Conservation (phyloP, 1,140 invertebrate genomes). For the Stegodyphus mimosarum region DNA sequence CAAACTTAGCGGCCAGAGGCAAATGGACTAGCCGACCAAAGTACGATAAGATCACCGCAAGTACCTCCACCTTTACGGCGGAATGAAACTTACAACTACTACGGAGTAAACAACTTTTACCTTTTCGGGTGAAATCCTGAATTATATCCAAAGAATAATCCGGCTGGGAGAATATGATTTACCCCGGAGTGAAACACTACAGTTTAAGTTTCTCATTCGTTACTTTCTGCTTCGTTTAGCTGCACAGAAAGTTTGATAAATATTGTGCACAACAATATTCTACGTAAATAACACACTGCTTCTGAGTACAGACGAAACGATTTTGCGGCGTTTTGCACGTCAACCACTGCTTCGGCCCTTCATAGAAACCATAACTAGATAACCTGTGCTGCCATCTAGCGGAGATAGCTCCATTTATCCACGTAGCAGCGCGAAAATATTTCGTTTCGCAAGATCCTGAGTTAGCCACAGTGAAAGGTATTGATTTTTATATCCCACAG, state of each 20-base stretch:
- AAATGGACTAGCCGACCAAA: conserved; percentile 22
- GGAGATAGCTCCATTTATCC: too few species aligned
- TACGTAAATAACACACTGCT: too few species aligned
- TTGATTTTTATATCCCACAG: too few species aligned
- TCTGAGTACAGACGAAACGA: conserved; percentile 12
- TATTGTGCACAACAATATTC: neutral
- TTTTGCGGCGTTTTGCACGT: conserved; percentile 2
- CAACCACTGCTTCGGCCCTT: conserved; percentile 23
- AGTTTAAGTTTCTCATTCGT: too few species aligned
- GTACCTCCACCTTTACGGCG: neutral
- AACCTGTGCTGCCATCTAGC: conserved; percentile 40
- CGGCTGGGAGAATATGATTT: neutral
- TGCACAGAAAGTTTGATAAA: conserved; percentile 4
- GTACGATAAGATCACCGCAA: conserved; percentile 7
- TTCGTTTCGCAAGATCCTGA: too few species aligned
- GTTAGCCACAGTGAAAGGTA: too few species aligned
- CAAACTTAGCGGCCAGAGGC: neutral
- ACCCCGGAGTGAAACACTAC: too few species aligned
- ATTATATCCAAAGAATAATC: conserved; percentile 35
- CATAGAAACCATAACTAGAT: neutral
- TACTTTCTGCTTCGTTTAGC: too few species aligned
- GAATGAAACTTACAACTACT: conserved; percentile 3
- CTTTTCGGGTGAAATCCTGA: neutral
- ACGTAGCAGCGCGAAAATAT: too few species aligned
- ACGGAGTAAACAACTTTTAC: conserved; percentile 29